Evolutionary conservation across 1,140 invertebrate genomes (phyloP).

Genomic region (Ridgeia piscesae): DNA sequence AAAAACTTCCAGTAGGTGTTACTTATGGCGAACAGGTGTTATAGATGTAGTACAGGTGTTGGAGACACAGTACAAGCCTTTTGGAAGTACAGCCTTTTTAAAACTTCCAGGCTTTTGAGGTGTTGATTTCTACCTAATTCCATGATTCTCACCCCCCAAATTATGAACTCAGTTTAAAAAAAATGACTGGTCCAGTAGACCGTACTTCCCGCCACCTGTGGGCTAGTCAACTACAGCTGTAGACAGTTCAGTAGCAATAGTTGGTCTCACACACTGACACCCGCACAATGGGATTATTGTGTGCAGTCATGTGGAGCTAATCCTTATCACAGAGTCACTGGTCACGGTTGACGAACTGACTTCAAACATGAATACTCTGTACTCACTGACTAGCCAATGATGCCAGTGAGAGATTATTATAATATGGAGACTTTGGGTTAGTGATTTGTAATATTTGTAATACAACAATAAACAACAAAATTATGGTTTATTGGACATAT

Average conservation of each 20-base stretch:
- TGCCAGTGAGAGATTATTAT: neutral
- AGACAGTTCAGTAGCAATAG: neutral
- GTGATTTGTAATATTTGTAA: neutral
- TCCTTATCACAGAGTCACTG: neutral
- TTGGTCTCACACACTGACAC: neutral
- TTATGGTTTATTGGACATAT: neutral
- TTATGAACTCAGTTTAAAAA: too few species aligned
- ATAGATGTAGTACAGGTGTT: neutral
- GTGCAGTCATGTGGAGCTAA: neutral
- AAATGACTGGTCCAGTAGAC: too few species aligned
- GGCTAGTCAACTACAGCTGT: neutral
- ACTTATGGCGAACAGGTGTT: neutral
- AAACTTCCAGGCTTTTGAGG: too few species aligned
- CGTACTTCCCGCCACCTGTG: too few species aligned
- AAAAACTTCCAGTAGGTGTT: too few species aligned
- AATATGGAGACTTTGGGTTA: neutral
- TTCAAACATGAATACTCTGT: neutral
- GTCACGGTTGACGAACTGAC: neutral
- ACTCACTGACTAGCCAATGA: neutral
- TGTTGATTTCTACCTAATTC: too few species aligned
- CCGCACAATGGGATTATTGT: neutral
- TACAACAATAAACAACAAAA: neutral
- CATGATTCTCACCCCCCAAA: too few species aligned
- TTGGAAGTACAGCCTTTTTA: too few species aligned
- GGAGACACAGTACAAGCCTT: neutral